Conservation (phyloP, 2,113 vertebrate species). For the Pteronura brasiliensis region DNA sequence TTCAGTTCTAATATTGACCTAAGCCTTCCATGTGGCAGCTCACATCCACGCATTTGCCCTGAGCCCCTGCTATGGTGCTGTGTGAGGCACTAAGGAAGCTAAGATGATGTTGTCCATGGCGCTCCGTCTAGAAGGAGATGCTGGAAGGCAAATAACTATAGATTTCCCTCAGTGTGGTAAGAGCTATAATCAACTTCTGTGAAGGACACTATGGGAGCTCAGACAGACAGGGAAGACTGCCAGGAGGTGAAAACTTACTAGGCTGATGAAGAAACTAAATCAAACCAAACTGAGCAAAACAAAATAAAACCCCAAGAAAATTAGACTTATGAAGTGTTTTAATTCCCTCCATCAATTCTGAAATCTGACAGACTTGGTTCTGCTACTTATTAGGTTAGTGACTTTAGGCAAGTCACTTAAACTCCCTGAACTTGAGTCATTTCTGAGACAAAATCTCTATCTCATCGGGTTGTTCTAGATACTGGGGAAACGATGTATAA, state of each 20-base stretch:
- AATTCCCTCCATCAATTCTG: neutral
- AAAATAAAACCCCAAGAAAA: neutral
- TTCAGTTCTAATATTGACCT: neutral
- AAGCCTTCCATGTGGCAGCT: neutral
- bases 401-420: neutral
- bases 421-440: neutral
- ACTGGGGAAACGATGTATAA: neutral
- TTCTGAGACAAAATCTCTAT: neutral
- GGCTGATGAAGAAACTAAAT: neutral
- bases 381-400: neutral
- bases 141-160: accelerated
- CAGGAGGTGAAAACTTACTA: neutral
- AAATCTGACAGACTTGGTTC: neutral
- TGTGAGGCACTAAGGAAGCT: neutral
- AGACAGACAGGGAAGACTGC: neutral
- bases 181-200: accelerated
- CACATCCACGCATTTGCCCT: neutral
- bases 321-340: neutral
- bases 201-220: accelerated
- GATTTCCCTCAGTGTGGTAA: neutral
- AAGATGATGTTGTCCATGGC: neutral
- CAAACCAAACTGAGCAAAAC: neutral
- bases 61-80: no score
- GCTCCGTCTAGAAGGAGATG: neutral
- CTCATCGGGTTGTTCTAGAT: neutral